These are phyloP conservation scores for Endomychus coccineus DNA, from an alignment of 2,888 invertebrate genomes.

Conservation along the genomic window DNA sequence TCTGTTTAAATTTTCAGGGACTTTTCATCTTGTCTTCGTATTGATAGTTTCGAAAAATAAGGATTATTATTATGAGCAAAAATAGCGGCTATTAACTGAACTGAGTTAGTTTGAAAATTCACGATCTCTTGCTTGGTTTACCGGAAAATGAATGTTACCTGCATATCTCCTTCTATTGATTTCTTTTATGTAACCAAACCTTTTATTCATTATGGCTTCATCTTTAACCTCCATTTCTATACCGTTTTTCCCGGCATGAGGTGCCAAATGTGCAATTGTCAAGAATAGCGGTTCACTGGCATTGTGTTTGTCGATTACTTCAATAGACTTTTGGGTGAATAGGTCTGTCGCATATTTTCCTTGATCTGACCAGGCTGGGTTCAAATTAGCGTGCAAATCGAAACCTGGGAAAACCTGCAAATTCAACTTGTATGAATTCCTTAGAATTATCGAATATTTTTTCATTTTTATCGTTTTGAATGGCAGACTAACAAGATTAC, in stretches of 20 bases:
- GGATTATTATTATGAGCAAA: too few species aligned
- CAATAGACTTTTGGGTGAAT: conserved; percentile 57
- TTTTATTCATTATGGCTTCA: conserved; percentile 49
- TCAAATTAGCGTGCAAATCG: conserved; percentile 42
- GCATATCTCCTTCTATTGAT: conserved; percentile 59
- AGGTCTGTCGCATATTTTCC: conserved; percentile 65
- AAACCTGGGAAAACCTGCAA: conserved; percentile 30
- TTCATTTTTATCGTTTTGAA: too few species aligned
- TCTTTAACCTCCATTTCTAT: conserved; percentile 63
- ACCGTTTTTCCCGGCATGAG: conserved; percentile 58
- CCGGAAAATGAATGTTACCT: conserved; percentile 45
- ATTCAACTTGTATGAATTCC: neutral
- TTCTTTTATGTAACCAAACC: conserved; percentile 60
- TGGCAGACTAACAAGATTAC: too few species aligned
- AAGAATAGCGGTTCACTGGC: conserved; percentile 62
- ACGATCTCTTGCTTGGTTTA: neutral
- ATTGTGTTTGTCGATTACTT: conserved; percentile 55
- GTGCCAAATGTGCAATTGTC: conserved; percentile 68
- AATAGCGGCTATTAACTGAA: too few species aligned
- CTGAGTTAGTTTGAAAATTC: too few species aligned
- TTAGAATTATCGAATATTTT: neutral
- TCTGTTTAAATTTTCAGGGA: too few species aligned
- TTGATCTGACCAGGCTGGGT: conserved; percentile 46
- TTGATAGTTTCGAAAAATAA: too few species aligned
- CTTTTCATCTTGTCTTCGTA: too few species aligned